Base-by-base conservation (phyloP, 2,797 vertebrate genomes). In the Urophycis tenuis region DNA sequence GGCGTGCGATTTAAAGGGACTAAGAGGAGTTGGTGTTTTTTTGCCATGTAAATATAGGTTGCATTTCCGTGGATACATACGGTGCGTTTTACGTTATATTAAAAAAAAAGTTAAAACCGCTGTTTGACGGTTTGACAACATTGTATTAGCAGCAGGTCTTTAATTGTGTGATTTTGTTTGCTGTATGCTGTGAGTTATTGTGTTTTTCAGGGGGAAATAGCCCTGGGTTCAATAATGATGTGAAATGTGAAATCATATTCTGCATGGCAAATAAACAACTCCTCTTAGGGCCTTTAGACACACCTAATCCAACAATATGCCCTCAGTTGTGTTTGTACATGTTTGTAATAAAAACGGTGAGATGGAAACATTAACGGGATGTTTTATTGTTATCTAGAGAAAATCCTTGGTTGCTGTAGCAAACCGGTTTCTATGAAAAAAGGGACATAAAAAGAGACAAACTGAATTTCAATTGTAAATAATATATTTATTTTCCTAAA, bases 401-500 rank as follows among this genome's bases (percentile, higher is more conserved):
- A 45, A 45, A 45, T 1, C 41, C 41, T 45, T 15, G 5, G 22
- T 60, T 60, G n/a, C 53, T 60, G n/a, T 60, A 60, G 22, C 25
- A 1, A 8, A 60, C 53, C 22, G 22, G 8, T 2, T 60, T 10
- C n/a, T 60, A n/a, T n/a, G 29, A 9, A 25, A 41, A 19, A 60
- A 74, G 39, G 4, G 39, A 17, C 39, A 41, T 3, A 4, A n/a
- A 73, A 33, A 72, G 70, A n/a, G 73, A 72, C 30, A 30, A 45
- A 78, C 71, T 75, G 31, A 53, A 34, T 70, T 70, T 77, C 77
- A 80, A 35, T 9, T 87, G 82, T 87, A 84, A 85, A 79, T 60
- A 77, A 81, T 76, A 73, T 85, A 86, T 90, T 88, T 89, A 86
- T 88, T 89, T 87, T 88, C 80, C 74, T 84, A 84, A 80, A 73